Evolutionary conservation across 1,140 invertebrate genomes (phyloP), one percentile per base, ranked within the genome.

Genomic region (Calosoma granatense): DNA sequence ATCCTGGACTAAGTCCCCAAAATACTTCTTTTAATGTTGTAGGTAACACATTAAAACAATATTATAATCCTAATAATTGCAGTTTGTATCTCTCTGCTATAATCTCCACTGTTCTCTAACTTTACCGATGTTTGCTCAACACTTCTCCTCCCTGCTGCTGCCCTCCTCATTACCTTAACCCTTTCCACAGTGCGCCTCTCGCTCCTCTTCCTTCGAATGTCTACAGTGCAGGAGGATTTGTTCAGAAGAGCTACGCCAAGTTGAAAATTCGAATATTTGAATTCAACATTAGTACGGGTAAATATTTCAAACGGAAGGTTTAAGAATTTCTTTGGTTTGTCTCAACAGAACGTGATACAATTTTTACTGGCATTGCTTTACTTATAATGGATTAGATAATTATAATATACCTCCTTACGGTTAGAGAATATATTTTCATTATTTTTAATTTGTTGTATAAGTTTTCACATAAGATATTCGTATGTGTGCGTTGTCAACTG

Each of bases 1-100:
- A 47, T 47, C 41, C 41, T 11, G 4, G 41, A 12, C 9, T 12
- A 47, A 17, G 4, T 17, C 41, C 41, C 17, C 3, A 17, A 17
- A 36, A 36, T 9, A 47, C 9, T 54, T 54, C 53, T 54, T 54
- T 54, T 54, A 54, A 54, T 36, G 53, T 17, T 20, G 21, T 12
- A 20, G n/a, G 20, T 21, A 54, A 54, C 41, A 54, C 53, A 54
- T 54, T 54, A 54, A 54, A 54, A 54, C 53, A 54, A 54, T 54
- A 54, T 54, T 54, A 54, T 54, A 54, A 54, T 54, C 53, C 53
- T 23, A 36, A 54, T 54, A 54, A 54, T 54, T 54, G 53, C 53
- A 47, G 41, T 47, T 47, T 47, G 41, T 17, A 4, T 47, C 41
- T 12, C 41, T 30, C 11, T 30, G 21, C 21, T 23, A 47, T 17